Conservation (phyloP, 2,888 invertebrate species). For the Lasioglossum villosulum region DNA sequence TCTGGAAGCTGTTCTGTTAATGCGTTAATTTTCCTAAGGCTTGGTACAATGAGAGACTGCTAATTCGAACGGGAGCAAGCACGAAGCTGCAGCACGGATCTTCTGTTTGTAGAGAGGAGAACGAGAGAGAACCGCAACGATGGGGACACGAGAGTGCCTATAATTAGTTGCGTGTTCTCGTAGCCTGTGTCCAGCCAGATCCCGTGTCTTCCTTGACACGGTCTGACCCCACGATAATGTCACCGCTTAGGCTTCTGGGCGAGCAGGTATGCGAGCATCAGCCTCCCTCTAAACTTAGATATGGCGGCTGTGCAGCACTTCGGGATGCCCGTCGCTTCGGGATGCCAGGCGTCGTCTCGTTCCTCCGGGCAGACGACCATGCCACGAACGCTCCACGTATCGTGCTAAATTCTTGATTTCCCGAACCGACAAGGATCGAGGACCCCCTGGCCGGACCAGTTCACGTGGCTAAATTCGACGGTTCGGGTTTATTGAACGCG, state of each 20-base stretch:
- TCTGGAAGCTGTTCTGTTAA: too few relatives aligned
- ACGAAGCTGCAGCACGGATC: not conserved
- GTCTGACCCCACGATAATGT: slow-evolving; percentile 81
- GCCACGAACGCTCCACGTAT: slow-evolving; percentile 50
- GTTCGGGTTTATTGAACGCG: slow-evolving; percentile 18
- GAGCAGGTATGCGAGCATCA: slow-evolving; percentile 74
- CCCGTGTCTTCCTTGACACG: slow-evolving; percentile 72
- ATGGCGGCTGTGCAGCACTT: slow-evolving; percentile 40
- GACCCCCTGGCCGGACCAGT: slow-evolving; percentile 1
- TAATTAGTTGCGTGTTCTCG: slow-evolving; percentile 56
- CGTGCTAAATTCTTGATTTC: slow-evolving; percentile 59
- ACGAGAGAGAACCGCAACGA: slow-evolving; percentile 4
- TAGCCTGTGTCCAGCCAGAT: slow-evolving; percentile 63
- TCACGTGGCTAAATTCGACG: slow-evolving; percentile 4
- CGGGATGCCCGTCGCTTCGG: slow-evolving; percentile 43
- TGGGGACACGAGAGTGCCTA: slow-evolving; percentile 38
- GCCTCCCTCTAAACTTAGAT: slow-evolving; percentile 80
- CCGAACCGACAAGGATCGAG: slow-evolving; percentile 15
- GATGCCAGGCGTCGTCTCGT: slow-evolving; percentile 48
- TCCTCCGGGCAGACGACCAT: slow-evolving; percentile 41
- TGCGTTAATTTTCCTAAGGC: not conserved
- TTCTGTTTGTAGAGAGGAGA: slow-evolving; percentile 20
- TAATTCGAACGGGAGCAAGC: slow-evolving; percentile 14
- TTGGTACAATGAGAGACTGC: not conserved
- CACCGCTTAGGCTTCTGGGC: slow-evolving; percentile 73